Conservation (phyloP, 2,113 vertebrate species). For the Dicaeum eximium region DNA sequence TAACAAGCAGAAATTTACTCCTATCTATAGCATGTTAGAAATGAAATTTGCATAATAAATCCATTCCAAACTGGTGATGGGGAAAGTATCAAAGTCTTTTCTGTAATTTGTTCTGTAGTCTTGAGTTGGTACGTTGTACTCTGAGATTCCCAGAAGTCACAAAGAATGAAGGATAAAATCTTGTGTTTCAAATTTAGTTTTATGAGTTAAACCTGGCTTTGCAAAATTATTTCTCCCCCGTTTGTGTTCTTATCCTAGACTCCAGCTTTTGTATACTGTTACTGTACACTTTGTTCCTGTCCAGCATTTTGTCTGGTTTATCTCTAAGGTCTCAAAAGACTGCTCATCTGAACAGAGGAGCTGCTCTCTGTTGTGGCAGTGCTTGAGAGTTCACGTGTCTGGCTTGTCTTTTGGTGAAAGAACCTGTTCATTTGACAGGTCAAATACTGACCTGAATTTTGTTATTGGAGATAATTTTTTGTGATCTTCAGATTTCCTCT, state of each 20-base stretch:
- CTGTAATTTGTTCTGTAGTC: not conserved
- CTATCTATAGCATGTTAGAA: not conserved
- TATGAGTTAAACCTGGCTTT: not conserved
- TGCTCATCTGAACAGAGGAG: not conserved
- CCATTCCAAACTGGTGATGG: not conserved
- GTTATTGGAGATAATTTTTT: not conserved
- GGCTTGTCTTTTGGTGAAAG: not conserved
- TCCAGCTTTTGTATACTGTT: not conserved
- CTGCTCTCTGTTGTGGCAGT: not conserved
- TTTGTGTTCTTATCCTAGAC: not conserved
- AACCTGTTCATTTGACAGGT: not conserved
- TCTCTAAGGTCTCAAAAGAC: not conserved
- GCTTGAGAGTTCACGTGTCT: not conserved
- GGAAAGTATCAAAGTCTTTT: not conserved
- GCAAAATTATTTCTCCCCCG: not conserved
- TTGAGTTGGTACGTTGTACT: not conserved
- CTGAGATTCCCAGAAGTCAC: not conserved
- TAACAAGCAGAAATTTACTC: not conserved
- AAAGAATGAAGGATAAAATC: not conserved
- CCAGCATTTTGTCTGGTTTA: constrained; percentile 1
- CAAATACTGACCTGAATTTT: not conserved
- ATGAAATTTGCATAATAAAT: not conserved
- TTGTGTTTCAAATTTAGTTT: not conserved
- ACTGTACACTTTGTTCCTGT: not conserved
- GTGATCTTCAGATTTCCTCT: not conserved